These are phyloP conservation scores for Drosophila yooni DNA, from an alignment of 2,888 invertebrate species.

Conservation along the genomic window DNA sequence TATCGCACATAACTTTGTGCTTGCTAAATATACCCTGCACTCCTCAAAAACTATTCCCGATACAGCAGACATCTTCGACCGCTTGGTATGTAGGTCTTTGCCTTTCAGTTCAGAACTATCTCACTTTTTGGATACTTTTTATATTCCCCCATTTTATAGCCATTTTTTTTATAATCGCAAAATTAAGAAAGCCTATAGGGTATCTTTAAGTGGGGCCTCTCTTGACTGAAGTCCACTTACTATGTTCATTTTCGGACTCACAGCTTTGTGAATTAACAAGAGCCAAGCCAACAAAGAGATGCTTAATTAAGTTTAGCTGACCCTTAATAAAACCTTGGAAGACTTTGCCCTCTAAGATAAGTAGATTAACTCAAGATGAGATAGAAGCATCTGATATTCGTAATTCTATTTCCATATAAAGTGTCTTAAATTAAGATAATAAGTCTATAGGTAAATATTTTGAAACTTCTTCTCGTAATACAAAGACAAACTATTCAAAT, in stretches of 20 bases:
- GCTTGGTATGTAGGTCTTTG: background rate
- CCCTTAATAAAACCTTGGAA: constrained; percentile 5
- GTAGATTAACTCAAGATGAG: constrained; percentile 7
- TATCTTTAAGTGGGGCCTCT: background rate
- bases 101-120: background rate
- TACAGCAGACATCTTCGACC: background rate
- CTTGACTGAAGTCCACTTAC: too few species aligned
- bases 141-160: background rate
- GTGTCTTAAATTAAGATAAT: background rate
- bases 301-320: constrained; percentile 58
- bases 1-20: constrained; percentile 7
- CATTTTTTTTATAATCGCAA: background rate
- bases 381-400: constrained; percentile 6
- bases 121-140: background rate
- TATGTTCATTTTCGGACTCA: constrained; percentile 15
- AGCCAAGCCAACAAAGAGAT: constrained; percentile 25
- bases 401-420: constrained; percentile 2
- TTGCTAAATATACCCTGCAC: background rate
- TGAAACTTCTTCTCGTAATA: background rate
- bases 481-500: background rate
- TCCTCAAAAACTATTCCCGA: background rate
- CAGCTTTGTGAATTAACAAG: constrained; percentile 41
- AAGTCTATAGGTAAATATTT: background rate
- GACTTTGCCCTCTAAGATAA: background rate
- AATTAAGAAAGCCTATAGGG: background rate